These are phyloP conservation scores for Smittia aterrima DNA, from an alignment of 2,888 invertebrate species.

Conservation along the genomic window DNA sequence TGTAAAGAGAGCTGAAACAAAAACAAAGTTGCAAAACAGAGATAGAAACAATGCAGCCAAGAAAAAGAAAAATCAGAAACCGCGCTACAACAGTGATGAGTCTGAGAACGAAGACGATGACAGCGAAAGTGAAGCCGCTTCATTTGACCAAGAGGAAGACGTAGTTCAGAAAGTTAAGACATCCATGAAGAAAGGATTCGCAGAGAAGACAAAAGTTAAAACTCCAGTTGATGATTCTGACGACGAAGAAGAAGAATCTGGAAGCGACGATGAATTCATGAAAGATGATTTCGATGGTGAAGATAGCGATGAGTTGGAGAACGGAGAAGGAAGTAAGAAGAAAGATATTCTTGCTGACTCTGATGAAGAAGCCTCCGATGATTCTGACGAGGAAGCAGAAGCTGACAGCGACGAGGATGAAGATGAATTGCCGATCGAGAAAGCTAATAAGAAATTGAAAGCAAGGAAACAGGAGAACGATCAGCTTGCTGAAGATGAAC, in stretches of 20 bases:
- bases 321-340: conserved; percentile 43
- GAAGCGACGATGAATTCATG: conserved; percentile 44
- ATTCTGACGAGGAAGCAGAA: conserved; percentile 48
- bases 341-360: conserved; percentile 40
- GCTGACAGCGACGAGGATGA: conserved; percentile 53
- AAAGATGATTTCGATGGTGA: conserved; percentile 57
- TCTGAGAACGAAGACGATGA: conserved; percentile 46
- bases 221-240: conserved; percentile 44
- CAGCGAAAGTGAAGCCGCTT: conserved; percentile 48
- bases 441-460: conserved; percentile 72
- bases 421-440: conserved; percentile 83
- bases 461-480: conserved; percentile 69
- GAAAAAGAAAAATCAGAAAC: conserved; percentile 52
- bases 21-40: not conserved
- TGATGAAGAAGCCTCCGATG: conserved; percentile 44
- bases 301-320: conserved; percentile 51
- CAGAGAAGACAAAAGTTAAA: conserved; percentile 44
- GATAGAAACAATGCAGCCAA: conserved; percentile 50
- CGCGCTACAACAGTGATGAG: conserved; percentile 45
- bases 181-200: conserved; percentile 43
- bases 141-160: conserved; percentile 50
- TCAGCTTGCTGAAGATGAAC: conserved; percentile 74
- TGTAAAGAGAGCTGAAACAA: conserved; percentile 56
- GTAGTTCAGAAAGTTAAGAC: conserved; percentile 46
- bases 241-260: conserved; percentile 44